phyloP scores from a whole-genome alignment of 2,113 vertebrate genomes.

The Tragelaphus buxtoni region DNA sequence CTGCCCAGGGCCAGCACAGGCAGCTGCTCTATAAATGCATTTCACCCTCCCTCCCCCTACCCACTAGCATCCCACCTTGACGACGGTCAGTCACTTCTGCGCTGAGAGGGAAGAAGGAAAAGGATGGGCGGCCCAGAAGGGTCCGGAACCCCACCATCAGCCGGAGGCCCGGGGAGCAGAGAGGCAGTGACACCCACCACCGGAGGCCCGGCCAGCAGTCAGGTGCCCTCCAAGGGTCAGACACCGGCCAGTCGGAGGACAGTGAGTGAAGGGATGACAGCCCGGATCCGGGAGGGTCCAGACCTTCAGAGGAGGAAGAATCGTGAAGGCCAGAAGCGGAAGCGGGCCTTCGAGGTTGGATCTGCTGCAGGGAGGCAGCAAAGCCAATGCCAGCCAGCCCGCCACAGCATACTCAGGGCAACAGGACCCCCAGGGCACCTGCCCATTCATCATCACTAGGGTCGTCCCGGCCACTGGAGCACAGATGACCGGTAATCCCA shows the following conservation, averaged over 20 bases:
- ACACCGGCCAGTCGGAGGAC: accelerated
- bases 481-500: accelerated
- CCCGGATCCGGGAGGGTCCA: not conserved
- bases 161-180: not conserved
- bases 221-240: not conserved
- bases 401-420: accelerated
- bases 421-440: accelerated
- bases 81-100: too few relatives aligned
- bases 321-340: accelerated
- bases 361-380: not conserved
- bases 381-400: not conserved
- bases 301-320: not conserved
- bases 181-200: not conserved
- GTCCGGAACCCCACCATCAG: not conserved
- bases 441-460: accelerated
- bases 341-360: not conserved
- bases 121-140: not conserved
- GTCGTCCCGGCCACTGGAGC: accelerated
- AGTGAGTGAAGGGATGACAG: accelerated
- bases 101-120: not conserved
- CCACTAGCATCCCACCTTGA: not conserved
- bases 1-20: too few relatives aligned
- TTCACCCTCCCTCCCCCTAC: not conserved
- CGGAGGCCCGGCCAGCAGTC: accelerated
- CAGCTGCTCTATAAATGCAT: not conserved